These are phyloP conservation scores for Eutrigla gurnardus DNA, from an alignment of 2,797 vertebrate species.

Conservation along the genomic window DNA sequence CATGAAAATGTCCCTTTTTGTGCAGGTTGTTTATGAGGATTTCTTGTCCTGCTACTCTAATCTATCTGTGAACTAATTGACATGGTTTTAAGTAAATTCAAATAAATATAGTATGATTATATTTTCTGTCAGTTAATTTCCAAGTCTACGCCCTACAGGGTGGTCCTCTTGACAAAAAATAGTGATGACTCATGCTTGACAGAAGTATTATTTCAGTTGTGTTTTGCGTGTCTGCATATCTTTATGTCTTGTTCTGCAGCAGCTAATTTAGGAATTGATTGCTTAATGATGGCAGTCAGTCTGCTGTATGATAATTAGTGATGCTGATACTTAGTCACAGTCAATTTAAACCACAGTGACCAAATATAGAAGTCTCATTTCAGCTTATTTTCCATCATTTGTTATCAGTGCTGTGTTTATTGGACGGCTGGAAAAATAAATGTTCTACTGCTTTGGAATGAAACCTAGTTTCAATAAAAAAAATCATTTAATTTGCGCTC, in stretches of 20 bases:
- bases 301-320: slow-evolving; percentile 53
- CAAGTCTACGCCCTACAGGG: background rate
- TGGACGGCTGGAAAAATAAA: slow-evolving; percentile 45
- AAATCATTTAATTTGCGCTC: background rate
- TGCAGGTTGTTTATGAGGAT: no score
- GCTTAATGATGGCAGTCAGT: slow-evolving; percentile 56
- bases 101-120: background rate
- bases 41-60: background rate
- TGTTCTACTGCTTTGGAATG: slow-evolving; percentile 19
- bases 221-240: slow-evolving; percentile 37
- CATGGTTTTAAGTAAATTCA: background rate
- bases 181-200: slow-evolving; percentile 12
- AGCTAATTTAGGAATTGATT: slow-evolving; percentile 56
- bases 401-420: slow-evolving; percentile 35
- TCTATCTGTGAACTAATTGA: background rate
- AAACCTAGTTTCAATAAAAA: slow-evolving; percentile 14
- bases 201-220: slow-evolving; percentile 61
- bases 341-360: slow-evolving; percentile 48
- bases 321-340: slow-evolving; percentile 59
- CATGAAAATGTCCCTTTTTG: no score
- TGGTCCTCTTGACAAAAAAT: slow-evolving; percentile 32
- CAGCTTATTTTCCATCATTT: slow-evolving; percentile 56
- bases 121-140: background rate
- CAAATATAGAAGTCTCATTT: slow-evolving; percentile 57
- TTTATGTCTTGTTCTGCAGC: slow-evolving; percentile 16